Percentiles rank a stretch among this genome's conserved stretches.
phyloP scores from a whole-genome alignment of 2,888 invertebrate species.

The Elysia crispata region DNA sequence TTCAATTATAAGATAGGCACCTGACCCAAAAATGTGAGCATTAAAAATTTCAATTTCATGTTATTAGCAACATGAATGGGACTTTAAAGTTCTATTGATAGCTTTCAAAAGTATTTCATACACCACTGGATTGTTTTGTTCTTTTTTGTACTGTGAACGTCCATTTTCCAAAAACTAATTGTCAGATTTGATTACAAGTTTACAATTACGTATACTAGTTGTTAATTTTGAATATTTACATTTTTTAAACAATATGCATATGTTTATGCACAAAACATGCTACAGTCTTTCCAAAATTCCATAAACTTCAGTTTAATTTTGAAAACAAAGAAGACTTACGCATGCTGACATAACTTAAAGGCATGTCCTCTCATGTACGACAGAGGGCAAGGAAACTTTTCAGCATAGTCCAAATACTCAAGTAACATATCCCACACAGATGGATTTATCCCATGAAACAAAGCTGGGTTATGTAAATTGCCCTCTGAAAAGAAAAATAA shows the following conservation, averaged over 20 bases:
- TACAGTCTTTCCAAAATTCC: not conserved
- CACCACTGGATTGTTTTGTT: too few relatives aligned
- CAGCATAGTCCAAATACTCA: conserved; percentile 90
- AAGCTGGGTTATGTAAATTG: conserved; percentile 96
- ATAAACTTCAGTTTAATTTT: not conserved
- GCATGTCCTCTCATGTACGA: conserved; percentile 95
- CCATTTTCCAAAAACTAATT: too few relatives aligned
- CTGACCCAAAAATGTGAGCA: too few relatives aligned
- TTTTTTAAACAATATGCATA: too few relatives aligned
- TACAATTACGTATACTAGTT: not conserved
- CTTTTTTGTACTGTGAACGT: too few relatives aligned
- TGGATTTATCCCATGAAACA: conserved; percentile 85
- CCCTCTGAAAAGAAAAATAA: conserved; percentile 86
- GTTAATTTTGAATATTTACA: not conserved
- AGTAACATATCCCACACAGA: conserved; percentile 92
- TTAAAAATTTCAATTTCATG: too few relatives aligned
- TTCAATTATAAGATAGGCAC: too few relatives aligned
- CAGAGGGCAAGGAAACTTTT: conserved; percentile 90
- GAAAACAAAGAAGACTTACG: conserved; percentile 79
- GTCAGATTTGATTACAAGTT: too few relatives aligned
- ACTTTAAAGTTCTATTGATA: too few relatives aligned
- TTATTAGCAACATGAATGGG: too few relatives aligned
- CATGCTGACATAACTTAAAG: conserved; percentile 96
- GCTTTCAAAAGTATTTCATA: too few relatives aligned
- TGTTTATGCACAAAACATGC: too few relatives aligned